These are phyloP conservation scores for Dipodomys spectabilis DNA, from an alignment of 2,113 vertebrate genomes.

Conservation along the genomic window DNA sequence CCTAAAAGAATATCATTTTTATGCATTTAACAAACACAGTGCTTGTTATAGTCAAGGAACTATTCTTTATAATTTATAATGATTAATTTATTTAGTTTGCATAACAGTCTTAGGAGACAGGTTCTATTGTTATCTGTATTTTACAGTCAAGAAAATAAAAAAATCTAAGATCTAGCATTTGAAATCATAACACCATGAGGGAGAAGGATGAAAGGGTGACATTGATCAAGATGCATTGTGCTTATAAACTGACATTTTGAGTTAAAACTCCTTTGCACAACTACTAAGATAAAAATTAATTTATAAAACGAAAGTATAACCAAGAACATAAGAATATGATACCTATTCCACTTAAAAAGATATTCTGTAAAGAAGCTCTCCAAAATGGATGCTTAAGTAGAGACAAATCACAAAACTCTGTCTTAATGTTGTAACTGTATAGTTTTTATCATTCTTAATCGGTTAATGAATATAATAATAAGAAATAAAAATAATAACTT, in stretches of 20 bases:
- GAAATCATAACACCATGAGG: background rate
- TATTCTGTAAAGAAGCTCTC: background rate
- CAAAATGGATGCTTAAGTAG: background rate
- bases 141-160: slow-evolving; percentile 37
- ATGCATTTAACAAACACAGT: slow-evolving; percentile 30
- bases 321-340: slow-evolving; percentile 30
- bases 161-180: background rate
- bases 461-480: slow-evolving; percentile 15
- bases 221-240: too few relatives aligned
- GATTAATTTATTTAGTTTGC: slow-evolving; percentile 44
- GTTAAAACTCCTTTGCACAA: too few relatives aligned
- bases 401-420: background rate
- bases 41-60: background rate
- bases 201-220: too few relatives aligned
- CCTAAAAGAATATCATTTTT: slow-evolving; percentile 23
- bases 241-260: too few relatives aligned
- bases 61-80: slow-evolving; percentile 32
- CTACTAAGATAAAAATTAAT: too few relatives aligned
- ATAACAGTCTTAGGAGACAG: background rate
- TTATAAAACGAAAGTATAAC: too few relatives aligned
- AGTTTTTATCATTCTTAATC: too few relatives aligned
- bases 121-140: background rate
- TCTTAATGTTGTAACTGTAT: too few relatives aligned
- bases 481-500: background rate
- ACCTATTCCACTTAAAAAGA: background rate